Base-by-base conservation (phyloP, 2,113 vertebrate genomes). In the Hippocampus abdominalis region DNA sequence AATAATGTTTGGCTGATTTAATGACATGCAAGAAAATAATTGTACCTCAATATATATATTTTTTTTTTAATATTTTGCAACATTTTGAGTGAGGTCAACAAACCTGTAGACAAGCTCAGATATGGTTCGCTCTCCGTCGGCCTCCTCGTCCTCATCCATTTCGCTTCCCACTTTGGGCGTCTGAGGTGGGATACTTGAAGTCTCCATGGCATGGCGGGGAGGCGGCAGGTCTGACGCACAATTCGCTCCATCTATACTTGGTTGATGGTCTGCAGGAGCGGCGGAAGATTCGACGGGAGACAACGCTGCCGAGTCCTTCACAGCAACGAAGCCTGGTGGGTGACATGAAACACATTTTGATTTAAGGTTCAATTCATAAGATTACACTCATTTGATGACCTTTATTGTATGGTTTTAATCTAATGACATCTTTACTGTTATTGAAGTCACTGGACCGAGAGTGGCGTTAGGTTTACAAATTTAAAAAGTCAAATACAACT, bases 51-150 rank as follows among this genome's bases (percentile, higher is more conserved):
- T 42, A 8, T 42, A 10, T 42, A 42, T 7, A 7, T 36, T 36
- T 36, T 36, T 1, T 32, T 32, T 32, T 32, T 32, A 32, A 32
- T 32, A 32, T 32, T 36, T 36, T 36, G 32, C 5, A 36, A 36
- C 32, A 36, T 36, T 36, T 36, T 36, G 32, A 36, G 32, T 36
- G 32, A 36, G 32, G 5, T 36, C 5, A 29, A 25, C n/a, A 13
- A 42, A 90, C 89, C 84, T 90, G 90, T 98, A 98, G 0, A 87
- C 85, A 40, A 95, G 88, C 90, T 99, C 97, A 32, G 97, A 98
- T 72, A 98, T 98, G 48, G 94, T 96, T 78, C 96, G 89, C 11
- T 93, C 88, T 2, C 94, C 91, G 4, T 92, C 90, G 77, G 84
- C 90, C 1, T 94, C 91, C 65, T 87, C 79, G 27, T 88, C 88